phyloP scores from a whole-genome alignment of 2,113 vertebrate genomes.

The Rynchops niger region DNA sequence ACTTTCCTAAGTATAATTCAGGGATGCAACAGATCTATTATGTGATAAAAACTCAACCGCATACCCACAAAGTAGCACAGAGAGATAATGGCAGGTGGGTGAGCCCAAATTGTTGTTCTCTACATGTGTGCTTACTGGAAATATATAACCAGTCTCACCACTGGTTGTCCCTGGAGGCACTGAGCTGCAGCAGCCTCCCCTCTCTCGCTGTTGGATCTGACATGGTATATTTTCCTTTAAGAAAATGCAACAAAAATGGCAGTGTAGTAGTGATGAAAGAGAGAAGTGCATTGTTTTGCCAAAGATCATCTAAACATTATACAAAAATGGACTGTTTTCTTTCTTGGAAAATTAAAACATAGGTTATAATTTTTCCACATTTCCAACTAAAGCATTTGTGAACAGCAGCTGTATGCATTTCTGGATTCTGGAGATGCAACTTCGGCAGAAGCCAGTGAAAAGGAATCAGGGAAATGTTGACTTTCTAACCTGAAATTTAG shows the following conservation, averaged over 20 bases:
- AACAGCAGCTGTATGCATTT: background rate
- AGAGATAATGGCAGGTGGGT: background rate
- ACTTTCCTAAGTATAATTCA: background rate
- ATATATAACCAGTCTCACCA: background rate
- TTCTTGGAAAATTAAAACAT: background rate
- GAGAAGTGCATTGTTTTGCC: background rate
- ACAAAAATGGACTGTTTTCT: background rate
- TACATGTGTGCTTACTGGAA: background rate
- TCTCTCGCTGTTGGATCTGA: fast-evolving
- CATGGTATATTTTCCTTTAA: background rate
- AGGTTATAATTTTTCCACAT: background rate
- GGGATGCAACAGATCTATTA: background rate
- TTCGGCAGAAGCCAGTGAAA: background rate
- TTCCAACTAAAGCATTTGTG: background rate
- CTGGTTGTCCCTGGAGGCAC: too few relatives aligned
- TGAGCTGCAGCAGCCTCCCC: background rate
- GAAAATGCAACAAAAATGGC: background rate
- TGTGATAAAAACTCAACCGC: background rate
- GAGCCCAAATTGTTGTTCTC: fast-evolving
- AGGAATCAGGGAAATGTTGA: background rate
- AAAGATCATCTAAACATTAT: background rate
- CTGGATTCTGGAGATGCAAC: background rate
- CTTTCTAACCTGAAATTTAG: background rate
- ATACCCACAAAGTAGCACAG: background rate
- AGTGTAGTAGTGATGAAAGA: background rate